Conservation (phyloP, 2,113 vertebrate genomes). For the Equus quagga region DNA sequence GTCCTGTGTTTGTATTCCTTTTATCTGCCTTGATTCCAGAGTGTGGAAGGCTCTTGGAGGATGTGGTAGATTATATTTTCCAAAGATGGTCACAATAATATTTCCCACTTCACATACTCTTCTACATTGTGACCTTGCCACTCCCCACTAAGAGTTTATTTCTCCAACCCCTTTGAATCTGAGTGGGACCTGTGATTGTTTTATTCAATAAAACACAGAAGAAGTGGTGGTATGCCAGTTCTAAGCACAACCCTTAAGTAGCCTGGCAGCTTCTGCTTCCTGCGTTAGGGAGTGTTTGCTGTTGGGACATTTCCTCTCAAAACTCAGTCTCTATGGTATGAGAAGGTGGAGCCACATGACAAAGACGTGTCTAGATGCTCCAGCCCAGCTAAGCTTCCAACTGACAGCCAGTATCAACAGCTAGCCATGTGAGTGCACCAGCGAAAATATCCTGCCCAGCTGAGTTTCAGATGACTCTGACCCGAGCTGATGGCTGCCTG, state of each 20-base stretch:
- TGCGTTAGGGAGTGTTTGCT: neutral
- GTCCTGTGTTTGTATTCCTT: neutral
- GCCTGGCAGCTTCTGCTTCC: neutral
- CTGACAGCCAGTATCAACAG: neutral
- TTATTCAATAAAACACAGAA: neutral
- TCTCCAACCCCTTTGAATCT: neutral
- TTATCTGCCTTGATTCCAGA: neutral
- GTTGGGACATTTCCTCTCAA: neutral
- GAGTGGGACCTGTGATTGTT: neutral
- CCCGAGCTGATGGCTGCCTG: neutral
- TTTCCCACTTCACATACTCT: neutral
- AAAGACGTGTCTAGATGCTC: neutral
- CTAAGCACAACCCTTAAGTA: neutral
- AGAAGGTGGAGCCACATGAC: neutral
- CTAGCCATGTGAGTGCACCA: accelerated
- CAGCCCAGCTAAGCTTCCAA: neutral
- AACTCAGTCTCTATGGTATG: neutral
- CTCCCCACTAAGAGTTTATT: neutral
- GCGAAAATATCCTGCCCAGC: neutral
- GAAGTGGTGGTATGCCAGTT: neutral
- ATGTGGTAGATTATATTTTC: neutral
- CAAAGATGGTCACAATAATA: neutral
- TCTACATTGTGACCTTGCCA: neutral
- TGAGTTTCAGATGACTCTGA: neutral
- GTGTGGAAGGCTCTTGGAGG: neutral